Evolutionary conservation across 2,888 invertebrate genomes (phyloP), one percentile per base, ranked within the genome.

Genomic region (Eutolmus rufibarbis): DNA sequence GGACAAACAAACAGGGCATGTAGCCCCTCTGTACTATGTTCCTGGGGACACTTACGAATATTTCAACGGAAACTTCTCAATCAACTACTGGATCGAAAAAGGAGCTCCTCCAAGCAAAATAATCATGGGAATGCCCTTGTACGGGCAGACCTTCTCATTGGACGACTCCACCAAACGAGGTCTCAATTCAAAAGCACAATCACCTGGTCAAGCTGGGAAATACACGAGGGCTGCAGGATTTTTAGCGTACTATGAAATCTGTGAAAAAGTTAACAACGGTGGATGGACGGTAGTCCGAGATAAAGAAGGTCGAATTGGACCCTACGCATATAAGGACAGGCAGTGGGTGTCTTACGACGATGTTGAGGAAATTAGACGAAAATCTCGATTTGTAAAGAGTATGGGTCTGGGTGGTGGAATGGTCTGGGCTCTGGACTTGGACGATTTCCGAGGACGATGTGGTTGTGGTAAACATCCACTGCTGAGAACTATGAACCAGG

Each of bases 331-430:
- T 88, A 94, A 93, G 57, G 95, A 94, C 0, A 94, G 94, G 87
- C 97, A 97, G 91, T 97, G 97, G 97, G 95, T 96, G 0, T 95
- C 96, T 0, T 97, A 96, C 91, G 95, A 97, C 90, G 95, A 96
- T 89, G 94, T 95, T 0, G 92, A 92, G 3, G 96, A 96, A 87
- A 94, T 95, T 74, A 93, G 94, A 86, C 92, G 94, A 85, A 95
- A 95, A 89, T 94, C 95, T 0, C 93, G 94, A 81, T 93, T 95
- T 88, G 93, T 95, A 0, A 94, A 94, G 88, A 92, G 93, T 12
- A 91, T 94, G 46, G 94, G 94, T 0, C 92, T 96, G 34, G 95
- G 96, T 2, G 97, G 97, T 8, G 96, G 95, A 9, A 96, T 96
- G 93, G 93, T 96, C 28, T 97, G 96, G 96, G 96, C 96, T 0